These are phyloP conservation scores for Nyctereutes procyonoides DNA, from an alignment of 2,113 vertebrate species.

Conservation along the genomic window DNA sequence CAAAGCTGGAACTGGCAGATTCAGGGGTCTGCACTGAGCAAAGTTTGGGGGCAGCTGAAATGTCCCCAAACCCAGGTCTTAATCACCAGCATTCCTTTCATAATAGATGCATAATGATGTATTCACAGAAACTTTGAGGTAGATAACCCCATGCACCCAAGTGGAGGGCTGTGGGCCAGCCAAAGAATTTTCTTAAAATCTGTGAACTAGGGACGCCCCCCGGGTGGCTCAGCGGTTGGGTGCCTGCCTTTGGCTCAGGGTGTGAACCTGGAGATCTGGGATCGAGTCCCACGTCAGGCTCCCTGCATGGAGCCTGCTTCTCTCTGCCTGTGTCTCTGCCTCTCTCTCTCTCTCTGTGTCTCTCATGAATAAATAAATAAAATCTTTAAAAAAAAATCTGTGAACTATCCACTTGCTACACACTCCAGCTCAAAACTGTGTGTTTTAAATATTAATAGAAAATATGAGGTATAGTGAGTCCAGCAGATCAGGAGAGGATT, in stretches of 20 bases:
- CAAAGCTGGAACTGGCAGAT: background rate
- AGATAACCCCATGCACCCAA: accelerated
- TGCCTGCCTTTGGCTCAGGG: no score
- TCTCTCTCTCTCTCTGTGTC: no score
- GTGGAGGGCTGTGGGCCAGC: background rate
- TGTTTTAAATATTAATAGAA: background rate
- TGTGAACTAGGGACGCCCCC: background rate
- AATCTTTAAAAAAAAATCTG: background rate
- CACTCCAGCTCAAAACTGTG: background rate
- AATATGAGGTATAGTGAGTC: background rate
- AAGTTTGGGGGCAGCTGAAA: background rate
- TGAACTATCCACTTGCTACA: background rate
- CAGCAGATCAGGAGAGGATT: background rate
- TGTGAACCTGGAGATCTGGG: no score
- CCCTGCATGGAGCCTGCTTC: no score
- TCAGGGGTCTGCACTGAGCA: no score
- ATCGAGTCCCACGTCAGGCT: no score
- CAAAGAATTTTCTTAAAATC: background rate
- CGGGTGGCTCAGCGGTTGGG: no score
- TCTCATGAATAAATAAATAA: no score
- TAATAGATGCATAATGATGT: background rate
- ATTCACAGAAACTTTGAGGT: background rate
- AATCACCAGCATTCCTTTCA: background rate
- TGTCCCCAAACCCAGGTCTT: background rate
- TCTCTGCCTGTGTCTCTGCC: no score